Evolutionary conservation across 2,888 invertebrate species (phyloP).

Genomic region (Diachrysia chrysitis): DNA sequence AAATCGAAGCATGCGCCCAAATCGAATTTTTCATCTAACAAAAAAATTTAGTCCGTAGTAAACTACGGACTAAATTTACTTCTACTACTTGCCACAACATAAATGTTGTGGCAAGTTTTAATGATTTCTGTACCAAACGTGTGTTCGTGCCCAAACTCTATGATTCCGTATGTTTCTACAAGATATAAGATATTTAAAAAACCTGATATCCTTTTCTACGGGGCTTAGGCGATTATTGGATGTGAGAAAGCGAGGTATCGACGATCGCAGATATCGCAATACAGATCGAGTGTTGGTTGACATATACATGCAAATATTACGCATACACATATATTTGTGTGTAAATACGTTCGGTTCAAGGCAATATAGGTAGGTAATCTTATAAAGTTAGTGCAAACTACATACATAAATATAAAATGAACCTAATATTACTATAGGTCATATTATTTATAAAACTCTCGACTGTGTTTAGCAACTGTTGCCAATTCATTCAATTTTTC

Average conservation of each 20-base stretch:
- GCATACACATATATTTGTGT: conserved; percentile 37
- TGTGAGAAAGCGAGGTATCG: conserved; percentile 16
- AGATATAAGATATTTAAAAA: conserved; percentile 32
- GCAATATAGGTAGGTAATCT: conserved; percentile 31
- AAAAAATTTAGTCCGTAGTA: no score
- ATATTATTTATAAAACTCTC: no score
- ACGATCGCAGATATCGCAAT: background rate
- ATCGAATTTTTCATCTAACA: no score
- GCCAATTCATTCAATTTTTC: no score
- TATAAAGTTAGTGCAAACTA: background rate
- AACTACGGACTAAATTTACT: no score
- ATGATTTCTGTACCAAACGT: background rate
- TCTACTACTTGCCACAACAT: no score
- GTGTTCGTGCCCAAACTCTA: conserved; percentile 3
- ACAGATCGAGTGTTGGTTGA: conserved; percentile 10
- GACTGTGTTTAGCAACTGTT: no score
- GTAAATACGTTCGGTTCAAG: conserved; percentile 22
- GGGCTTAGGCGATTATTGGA: conserved; percentile 40
- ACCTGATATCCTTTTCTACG: conserved; percentile 33
- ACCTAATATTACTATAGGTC: no score
- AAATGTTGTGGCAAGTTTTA: background rate
- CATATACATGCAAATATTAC: conserved; percentile 50
- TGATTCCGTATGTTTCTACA: conserved; percentile 21
- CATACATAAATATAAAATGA: background rate
- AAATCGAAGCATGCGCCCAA: no score